Conservation (phyloP, 1,140 invertebrate species). For the roundworm (Caenorhabditis elegans) region DNA sequence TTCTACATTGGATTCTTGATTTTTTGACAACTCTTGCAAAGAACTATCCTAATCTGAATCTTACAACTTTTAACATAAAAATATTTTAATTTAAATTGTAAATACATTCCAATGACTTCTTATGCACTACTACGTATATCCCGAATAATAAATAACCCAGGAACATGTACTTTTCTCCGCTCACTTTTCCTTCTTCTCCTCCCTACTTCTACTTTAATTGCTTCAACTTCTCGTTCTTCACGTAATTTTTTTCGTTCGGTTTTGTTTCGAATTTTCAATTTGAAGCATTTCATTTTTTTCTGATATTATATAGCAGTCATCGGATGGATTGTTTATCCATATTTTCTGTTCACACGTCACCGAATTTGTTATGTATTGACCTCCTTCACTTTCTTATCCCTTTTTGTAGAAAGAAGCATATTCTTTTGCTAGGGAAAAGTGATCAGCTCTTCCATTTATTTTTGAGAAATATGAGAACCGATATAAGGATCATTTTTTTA, state of each 20-base stretch:
- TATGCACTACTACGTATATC: background rate
- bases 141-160: background rate
- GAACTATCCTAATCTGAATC: too few relatives aligned
- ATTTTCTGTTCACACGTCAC: slow-evolving; percentile 1
- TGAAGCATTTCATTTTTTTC: too few relatives aligned
- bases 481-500: too few relatives aligned
- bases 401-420: background rate
- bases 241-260: too few relatives aligned
- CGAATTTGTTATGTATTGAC: slow-evolving; percentile 33
- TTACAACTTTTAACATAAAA: too few relatives aligned
- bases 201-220: background rate
- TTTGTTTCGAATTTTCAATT: too few relatives aligned
- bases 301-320: too few relatives aligned
- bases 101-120: too few relatives aligned
- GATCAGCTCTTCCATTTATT: background rate
- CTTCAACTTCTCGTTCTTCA: background rate
- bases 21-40: too few relatives aligned
- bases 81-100: too few relatives aligned
- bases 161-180: slow-evolving; percentile 11
- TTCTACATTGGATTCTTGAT: too few relatives aligned
- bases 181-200: background rate
- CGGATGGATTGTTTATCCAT: background rate
- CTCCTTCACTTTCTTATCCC: slow-evolving; percentile 9
- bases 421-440: background rate
- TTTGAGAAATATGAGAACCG: too few relatives aligned